Evolutionary conservation across 2,888 invertebrate species (phyloP).

Genomic region (Tuberolachnus salignus): DNA sequence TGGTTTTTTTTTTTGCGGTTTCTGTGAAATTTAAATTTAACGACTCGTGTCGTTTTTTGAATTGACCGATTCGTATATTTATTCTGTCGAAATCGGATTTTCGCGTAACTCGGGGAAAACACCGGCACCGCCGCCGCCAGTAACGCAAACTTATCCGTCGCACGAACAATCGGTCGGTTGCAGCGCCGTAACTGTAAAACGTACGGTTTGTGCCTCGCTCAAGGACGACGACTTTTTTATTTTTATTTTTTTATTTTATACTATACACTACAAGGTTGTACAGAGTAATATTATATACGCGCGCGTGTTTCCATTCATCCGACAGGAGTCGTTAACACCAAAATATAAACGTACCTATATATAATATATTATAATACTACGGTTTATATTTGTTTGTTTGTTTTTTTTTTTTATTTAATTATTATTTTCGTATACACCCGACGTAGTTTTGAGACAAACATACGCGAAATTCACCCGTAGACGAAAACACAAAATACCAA

Average conservation of each 20-base stretch:
- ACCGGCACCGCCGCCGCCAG: background rate
- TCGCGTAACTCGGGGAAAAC: background rate
- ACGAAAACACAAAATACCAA: too few relatives aligned
- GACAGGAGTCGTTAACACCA: slow-evolving; percentile 39
- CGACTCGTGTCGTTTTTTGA: too few relatives aligned
- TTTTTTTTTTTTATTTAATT: too few relatives aligned
- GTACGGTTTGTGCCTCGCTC: slow-evolving; percentile 20
- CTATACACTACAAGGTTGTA: slow-evolving; percentile 39
- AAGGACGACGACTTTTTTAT: slow-evolving; percentile 45
- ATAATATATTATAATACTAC: background rate
- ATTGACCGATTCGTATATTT: too few relatives aligned
- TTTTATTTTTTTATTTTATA: background rate
- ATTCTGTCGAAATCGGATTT: background rate
- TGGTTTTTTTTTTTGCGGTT: too few relatives aligned
- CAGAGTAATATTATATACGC: background rate
- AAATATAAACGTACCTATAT: background rate
- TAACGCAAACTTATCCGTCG: background rate
- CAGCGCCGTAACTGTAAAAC: slow-evolving; percentile 31
- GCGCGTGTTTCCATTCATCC: slow-evolving; percentile 42
- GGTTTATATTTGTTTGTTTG: background rate
- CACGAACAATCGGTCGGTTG: slow-evolving; percentile 2
- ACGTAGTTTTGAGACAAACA: too few relatives aligned
- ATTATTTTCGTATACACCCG: background rate
- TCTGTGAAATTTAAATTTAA: too few relatives aligned
- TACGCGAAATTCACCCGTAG: too few relatives aligned